Base-by-base conservation (phyloP, 2,797 vertebrate genomes). In the Adelosebastes latens region DNA sequence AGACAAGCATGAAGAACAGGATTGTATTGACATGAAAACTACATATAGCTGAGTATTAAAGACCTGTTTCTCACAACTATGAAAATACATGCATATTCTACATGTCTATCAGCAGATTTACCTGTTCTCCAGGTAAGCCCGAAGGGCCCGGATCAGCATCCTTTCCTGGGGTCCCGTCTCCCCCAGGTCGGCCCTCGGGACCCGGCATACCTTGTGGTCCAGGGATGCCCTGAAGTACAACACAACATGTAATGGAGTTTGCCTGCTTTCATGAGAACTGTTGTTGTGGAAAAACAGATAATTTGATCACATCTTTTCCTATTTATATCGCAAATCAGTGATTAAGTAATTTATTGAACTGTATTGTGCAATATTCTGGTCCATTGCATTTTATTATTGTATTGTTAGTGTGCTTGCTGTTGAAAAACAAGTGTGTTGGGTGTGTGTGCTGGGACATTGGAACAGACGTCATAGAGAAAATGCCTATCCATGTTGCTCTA, bases 181-280 rank as follows among this genome's bases (percentile, higher is more conserved):
- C 59, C 27, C 96, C 96, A 6, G 93, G 88, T 78, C 86, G 92
- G 5, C 96, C 96, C 27, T 86, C 87, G 31, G 93, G 94, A 46
- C 96, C 96, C 3, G 89, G 95, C 20, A 94, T 70, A 14, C 96
- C 96, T 24, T 78, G 75, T 60, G 93, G 92, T 63, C 96, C 96
- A 31, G 68, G 77, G 82, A 34, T 81, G 0, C 96, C 96, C 96
- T 96, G 64, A 55, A 39, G 49, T 9, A 63, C 5, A 82, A 72
- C 11, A 39, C 31, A 82, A 29, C 10, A 76, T 34, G 3, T 32
- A 16, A 62, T 61, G 5, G 11, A 49, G 25, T 13, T 27, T 34
- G 8, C 18, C 8, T 4, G 39, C 8, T 42, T 24, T 49, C 14
- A 53, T 29, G 27, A 61, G 16, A 74, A 32, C 31, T n/a, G 34